Conservation (phyloP, 2,888 invertebrate species). For the Lasioglossum pauxillum region DNA sequence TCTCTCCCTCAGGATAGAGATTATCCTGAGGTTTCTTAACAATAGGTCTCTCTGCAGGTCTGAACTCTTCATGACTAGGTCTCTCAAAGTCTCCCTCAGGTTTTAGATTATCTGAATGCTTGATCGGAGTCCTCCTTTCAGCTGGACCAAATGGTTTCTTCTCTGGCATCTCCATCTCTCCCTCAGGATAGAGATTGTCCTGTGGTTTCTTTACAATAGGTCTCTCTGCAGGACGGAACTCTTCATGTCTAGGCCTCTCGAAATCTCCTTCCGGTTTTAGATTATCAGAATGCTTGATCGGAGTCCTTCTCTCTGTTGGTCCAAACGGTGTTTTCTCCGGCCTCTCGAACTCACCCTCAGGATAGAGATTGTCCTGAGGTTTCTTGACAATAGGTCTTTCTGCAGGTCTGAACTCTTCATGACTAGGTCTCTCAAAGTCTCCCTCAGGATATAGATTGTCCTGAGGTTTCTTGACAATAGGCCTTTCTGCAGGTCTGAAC, state of each 20-base stretch:
- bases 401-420: background rate
- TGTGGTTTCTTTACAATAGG: background rate
- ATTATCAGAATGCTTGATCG: slow-evolving; percentile 81
- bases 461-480: too few relatives aligned
- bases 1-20: slow-evolving; percentile 68
- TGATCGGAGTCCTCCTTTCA: slow-evolving; percentile 86
- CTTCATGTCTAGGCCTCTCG: slow-evolving; percentile 78
- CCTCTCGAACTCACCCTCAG: too few relatives aligned
- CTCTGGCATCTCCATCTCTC: too few relatives aligned
- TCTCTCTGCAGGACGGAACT: slow-evolving; percentile 65
- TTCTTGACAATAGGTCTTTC: too few relatives aligned
- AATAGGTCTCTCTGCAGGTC: slow-evolving; percentile 85
- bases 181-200: slow-evolving; percentile 68
- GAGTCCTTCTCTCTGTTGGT: slow-evolving; percentile 85
- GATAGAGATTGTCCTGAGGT: too few relatives aligned
- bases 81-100: slow-evolving; percentile 86
- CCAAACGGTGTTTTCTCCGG: background rate
- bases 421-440: background rate
- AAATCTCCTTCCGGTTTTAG: slow-evolving; percentile 85
- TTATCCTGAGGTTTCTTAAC: slow-evolving; percentile 82
- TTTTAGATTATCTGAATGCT: slow-evolving; percentile 77
- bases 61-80: slow-evolving; percentile 80
- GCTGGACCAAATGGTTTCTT: background rate
- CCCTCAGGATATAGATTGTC: background rate
- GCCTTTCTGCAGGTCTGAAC: too few relatives aligned